These are phyloP conservation scores for Corythoichthys haematopterus DNA, from an alignment of 2,113 vertebrate species.

Conservation along the genomic window DNA sequence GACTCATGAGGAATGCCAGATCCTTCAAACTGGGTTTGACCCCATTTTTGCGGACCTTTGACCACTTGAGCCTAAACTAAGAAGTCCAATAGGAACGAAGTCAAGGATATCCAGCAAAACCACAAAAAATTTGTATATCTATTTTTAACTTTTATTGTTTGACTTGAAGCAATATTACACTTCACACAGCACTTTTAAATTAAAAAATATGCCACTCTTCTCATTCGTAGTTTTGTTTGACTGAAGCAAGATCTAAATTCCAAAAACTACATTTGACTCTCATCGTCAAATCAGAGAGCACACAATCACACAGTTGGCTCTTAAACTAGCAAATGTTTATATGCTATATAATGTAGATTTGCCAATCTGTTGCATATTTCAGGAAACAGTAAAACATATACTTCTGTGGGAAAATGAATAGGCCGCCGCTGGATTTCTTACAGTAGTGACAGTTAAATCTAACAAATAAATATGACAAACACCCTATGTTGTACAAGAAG, in stretches of 20 bases:
- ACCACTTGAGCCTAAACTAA: slow-evolving; percentile 20
- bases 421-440: neutral
- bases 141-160: neutral
- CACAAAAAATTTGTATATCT: neutral
- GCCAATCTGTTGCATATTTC: slow-evolving; percentile 2
- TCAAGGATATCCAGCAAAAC: neutral
- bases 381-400: neutral
- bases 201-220: slow-evolving; percentile 4
- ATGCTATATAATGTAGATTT: neutral
- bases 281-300: slow-evolving; percentile 1
- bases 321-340: slow-evolving; percentile 8
- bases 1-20: slow-evolving; percentile 51
- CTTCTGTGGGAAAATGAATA: neutral
- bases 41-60: slow-evolving; percentile 39
- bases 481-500: no score
- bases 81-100: slow-evolving; percentile 4
- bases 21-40: slow-evolving; percentile 40
- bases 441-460: neutral
- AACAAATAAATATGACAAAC: no score
- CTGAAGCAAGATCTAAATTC: neutral
- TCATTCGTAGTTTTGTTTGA: neutral
- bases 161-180: neutral
- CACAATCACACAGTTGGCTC: slow-evolving; percentile 10
- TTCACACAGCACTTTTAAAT: neutral
- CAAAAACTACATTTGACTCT: slow-evolving; percentile 5